Base-by-base conservation (phyloP, 2,888 invertebrate genomes). In the Stramonita haemastoma region DNA sequence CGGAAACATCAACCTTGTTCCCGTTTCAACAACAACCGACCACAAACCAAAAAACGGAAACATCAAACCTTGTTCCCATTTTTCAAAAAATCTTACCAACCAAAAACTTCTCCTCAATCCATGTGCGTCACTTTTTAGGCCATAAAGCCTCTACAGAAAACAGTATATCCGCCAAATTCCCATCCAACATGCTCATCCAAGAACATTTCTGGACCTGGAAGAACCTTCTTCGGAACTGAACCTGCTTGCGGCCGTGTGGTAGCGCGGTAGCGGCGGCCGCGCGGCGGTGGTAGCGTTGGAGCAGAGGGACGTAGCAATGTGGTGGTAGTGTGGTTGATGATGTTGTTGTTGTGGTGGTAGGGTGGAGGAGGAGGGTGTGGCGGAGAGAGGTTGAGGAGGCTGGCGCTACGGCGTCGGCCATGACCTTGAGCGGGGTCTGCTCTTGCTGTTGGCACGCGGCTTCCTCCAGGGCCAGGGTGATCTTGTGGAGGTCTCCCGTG, bases 71-170 rank as follows among this genome's bases (percentile, higher is more conserved):
- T 73, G 26, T n/a, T 73, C 73, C n/a, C n/a, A 26, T n/a, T 4
- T 0, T 73, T 73, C 73, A 2, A 26, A 22, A 73, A 5, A n/a
- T 6, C n/a, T n/a, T 73, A 8, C 8, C 26, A n/a, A 22, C 11
- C n/a, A 26, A 73, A 22, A 26, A 8, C 73, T 13, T 2, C 26
- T 26, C 73, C 15, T 60, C 17, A 19, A 60, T 15, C 8, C 8
- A 5, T 13, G 26, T 29, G 29, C 4, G 83, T 91, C 90, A 91
- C 73, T 91, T 91, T 66, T 92, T 93, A 0, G 93, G 93, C 93
- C 93, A 94, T n/a, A 94, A 84, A 11, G 94, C 93, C 89, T 94
- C 94, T 4, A 94, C 93, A 15, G 94, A 93, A 84, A 93, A 93
- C 60, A 94, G 89, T 81, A 94, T 94, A 88, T 94, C 94, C 13